phyloP scores from a whole-genome alignment of 37 sponge, comb jelly and placozoan species.

The Dysidea cf. avara region DNA sequence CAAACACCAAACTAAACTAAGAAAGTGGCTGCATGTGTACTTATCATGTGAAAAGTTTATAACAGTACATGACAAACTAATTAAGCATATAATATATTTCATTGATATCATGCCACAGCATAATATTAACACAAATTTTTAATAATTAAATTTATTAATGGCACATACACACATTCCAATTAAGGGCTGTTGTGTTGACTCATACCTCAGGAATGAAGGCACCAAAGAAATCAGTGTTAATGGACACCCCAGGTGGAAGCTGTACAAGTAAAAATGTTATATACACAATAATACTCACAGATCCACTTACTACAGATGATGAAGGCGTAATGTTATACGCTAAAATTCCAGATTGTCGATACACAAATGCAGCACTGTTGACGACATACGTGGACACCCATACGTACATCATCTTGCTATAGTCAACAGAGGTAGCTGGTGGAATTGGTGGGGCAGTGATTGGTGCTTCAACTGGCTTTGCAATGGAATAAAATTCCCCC shows the following conservation, averaged over 20 bases:
- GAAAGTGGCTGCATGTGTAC: neutral
- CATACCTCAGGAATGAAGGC: neutral
- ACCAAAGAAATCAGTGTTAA: neutral
- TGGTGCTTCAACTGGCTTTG: constrained; percentile 71
- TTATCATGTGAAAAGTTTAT: too few relatives aligned
- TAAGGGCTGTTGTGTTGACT: neutral
- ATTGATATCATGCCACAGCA: neutral
- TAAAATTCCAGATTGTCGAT: constrained; percentile 67
- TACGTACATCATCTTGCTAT: constrained; percentile 71
- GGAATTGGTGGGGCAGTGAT: constrained; percentile 72
- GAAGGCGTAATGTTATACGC: constrained; percentile 47
- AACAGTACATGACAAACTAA: neutral
- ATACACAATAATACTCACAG: neutral
- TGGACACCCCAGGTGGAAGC: neutral
- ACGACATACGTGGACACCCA: constrained; percentile 88
- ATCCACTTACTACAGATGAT: constrained; percentile 29
- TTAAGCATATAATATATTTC: neutral
- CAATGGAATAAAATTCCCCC: constrained; percentile 74
- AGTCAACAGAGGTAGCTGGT: constrained; percentile 18
- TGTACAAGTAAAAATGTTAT: neutral
- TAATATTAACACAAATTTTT: neutral
- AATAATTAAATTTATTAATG: neutral
- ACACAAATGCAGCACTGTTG: constrained; percentile 82
- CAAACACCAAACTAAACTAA: neutral
- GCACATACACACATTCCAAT: neutral